These are phyloP conservation scores for Lanistes nyassanus DNA, from an alignment of 1,140 invertebrate species.

Conservation along the genomic window DNA sequence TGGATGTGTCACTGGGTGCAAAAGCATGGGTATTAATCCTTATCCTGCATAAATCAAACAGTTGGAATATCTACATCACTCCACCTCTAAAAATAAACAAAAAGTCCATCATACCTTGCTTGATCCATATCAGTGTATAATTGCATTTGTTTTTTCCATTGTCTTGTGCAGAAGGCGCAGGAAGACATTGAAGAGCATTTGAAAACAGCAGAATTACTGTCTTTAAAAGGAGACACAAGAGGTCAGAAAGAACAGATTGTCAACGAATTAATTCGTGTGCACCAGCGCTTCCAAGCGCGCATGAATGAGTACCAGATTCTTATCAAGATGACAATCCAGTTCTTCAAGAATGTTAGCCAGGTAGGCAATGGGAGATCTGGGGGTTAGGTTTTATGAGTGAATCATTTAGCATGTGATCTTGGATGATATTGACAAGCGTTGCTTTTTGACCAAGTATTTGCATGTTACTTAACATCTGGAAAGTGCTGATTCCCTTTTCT, in stretches of 20 bases:
- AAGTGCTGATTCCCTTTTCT: background rate
- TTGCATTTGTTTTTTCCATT: constrained; percentile 1
- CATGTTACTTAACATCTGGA: background rate
- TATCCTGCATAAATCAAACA: too few relatives aligned
- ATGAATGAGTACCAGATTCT: constrained; percentile 80
- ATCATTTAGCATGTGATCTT: background rate
- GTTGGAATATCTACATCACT: background rate
- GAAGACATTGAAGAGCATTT: constrained; percentile 78
- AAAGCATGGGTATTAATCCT: too few relatives aligned
- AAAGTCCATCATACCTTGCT: background rate
- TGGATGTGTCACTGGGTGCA: too few relatives aligned
- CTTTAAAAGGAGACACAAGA: constrained; percentile 66
- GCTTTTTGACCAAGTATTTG: background rate
- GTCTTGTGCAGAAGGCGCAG: constrained; percentile 70
- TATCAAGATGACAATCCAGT: constrained; percentile 77
- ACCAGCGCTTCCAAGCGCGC: constrained; percentile 75
- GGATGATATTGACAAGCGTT: background rate
- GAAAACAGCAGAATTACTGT: constrained; percentile 72
- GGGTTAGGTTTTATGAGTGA: background rate
- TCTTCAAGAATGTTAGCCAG: constrained; percentile 77
- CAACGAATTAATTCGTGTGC: constrained; percentile 74
- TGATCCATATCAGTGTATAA: background rate
- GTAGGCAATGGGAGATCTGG: constrained; percentile 63
- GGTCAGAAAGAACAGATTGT: constrained; percentile 71
- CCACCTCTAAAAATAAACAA: background rate